A percentile compares a stretch with the other conserved stretches of the same genome.
Conservation (phyloP, 1,140 invertebrate genomes). For the Meloidogyne exigua region DNA sequence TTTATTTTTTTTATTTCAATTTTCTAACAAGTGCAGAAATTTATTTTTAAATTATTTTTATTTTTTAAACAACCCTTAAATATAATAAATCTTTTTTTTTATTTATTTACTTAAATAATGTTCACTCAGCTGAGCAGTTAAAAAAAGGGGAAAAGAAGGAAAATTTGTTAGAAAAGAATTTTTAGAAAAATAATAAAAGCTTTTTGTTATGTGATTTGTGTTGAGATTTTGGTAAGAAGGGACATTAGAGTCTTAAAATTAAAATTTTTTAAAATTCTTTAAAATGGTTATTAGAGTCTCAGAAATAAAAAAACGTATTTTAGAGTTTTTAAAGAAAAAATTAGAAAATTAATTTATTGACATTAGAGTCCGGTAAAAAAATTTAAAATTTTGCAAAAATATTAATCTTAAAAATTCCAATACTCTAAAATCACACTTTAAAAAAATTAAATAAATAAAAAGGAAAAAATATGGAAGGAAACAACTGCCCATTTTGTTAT, state of each 20-base stretch:
- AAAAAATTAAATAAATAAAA: not conserved
- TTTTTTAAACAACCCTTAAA: not conserved
- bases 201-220: not conserved
- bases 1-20: no score
- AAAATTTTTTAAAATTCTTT: not conserved
- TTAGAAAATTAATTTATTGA: not conserved
- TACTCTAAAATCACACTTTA: not conserved
- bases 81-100: not conserved
- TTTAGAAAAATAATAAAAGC: no score
- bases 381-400: not conserved
- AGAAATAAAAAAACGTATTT: no score
- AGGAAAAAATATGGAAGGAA: not conserved
- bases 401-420: not conserved
- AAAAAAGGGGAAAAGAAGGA: not conserved
- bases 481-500: not conserved
- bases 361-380: not conserved
- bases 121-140: not conserved
- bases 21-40: not conserved
- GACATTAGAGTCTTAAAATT: not conserved
- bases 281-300: no score
- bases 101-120: not conserved
- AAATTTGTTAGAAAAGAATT: not conserved
- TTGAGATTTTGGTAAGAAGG: not conserved
- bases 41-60: not conserved
- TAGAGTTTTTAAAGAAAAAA: not conserved